Conservation (phyloP, 2,888 invertebrate species). For the Galeruca laticollis region DNA sequence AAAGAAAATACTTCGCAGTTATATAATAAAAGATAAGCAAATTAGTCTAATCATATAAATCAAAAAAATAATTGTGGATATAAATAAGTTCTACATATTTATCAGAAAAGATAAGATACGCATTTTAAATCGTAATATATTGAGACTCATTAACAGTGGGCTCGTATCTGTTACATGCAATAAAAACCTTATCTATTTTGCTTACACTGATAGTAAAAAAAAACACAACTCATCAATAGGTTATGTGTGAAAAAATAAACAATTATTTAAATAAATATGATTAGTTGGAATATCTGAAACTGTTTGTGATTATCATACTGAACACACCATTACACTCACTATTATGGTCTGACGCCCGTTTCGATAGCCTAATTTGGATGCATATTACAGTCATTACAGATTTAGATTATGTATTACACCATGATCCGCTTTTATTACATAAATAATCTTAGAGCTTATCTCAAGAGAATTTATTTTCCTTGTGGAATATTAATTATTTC, state of each 20-base stretch:
- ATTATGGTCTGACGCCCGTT: too few species aligned
- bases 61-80: constrained; percentile 35
- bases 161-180: background rate
- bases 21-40: constrained; percentile 40
- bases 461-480: too few species aligned
- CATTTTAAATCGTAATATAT: constrained; percentile 23
- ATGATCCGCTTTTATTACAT: too few species aligned
- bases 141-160: constrained; percentile 18
- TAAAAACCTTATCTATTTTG: background rate
- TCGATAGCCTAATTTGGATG: too few species aligned
- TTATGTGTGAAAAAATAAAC: background rate
- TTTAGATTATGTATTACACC: too few species aligned
- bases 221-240: background rate
- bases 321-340: too few species aligned
- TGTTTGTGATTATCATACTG: too few species aligned
- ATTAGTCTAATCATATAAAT: constrained; percentile 43
- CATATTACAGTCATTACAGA: too few species aligned
- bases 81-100: constrained; percentile 33
- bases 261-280: background rate
- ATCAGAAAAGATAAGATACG: constrained; percentile 42
- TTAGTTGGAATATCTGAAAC: too few species aligned
- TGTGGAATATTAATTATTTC: too few species aligned
- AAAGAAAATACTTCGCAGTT: constrained; percentile 27
- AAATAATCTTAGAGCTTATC: too few species aligned
- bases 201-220: background rate